Evolutionary conservation across 2,888 invertebrate species (phyloP).

Genomic region (Drosophila conformis): DNA sequence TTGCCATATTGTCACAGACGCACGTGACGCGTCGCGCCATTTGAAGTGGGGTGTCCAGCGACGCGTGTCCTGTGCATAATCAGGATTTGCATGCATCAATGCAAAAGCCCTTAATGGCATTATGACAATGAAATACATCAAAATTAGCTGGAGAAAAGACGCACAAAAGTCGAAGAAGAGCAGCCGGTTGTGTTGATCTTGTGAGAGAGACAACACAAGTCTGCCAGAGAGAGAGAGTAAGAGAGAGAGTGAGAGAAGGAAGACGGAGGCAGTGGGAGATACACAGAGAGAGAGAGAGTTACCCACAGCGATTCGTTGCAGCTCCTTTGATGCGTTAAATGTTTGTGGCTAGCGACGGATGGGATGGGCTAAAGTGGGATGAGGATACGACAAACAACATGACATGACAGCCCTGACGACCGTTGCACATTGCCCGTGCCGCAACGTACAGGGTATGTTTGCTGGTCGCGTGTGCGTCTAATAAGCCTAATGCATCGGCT

Average conservation of each 20-base stretch:
- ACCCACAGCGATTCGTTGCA: constrained; percentile 62
- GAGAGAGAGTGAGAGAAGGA: background rate
- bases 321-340: constrained; percentile 70
- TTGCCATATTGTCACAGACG: constrained; percentile 69
- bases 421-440: constrained; percentile 63
- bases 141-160: constrained; percentile 29
- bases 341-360: constrained; percentile 56
- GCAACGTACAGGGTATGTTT: constrained; percentile 19
- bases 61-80: constrained; percentile 76
- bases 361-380: background rate
- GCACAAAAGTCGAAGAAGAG: constrained; percentile 2
- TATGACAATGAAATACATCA: constrained; percentile 58
- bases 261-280: background rate
- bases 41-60: constrained; percentile 51
- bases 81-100: constrained; percentile 80
- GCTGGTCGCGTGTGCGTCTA: constrained; percentile 70
- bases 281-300: background rate
- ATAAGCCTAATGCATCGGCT: constrained; percentile 74
- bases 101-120: constrained; percentile 57
- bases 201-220: background rate
- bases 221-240: background rate
- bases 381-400: constrained; percentile 12
- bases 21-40: constrained; percentile 59
- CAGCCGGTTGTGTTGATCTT: background rate
- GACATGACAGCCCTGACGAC: constrained; percentile 67